Evolutionary conservation across 2,797 vertebrate genomes (phyloP).

Genomic region (Sciurus vulgaris): DNA sequence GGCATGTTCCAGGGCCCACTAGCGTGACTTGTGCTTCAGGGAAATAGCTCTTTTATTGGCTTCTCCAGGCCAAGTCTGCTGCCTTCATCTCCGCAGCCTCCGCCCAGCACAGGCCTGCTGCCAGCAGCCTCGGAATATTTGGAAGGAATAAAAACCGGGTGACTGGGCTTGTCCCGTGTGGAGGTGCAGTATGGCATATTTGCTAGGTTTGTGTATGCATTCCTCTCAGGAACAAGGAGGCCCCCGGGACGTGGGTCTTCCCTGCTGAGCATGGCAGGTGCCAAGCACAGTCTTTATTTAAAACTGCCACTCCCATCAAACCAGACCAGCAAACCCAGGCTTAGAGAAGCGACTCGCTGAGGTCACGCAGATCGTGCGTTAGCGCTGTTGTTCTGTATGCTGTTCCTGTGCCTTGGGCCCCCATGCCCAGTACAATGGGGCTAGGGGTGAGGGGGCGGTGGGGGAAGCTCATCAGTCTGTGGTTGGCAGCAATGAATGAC

Average conservation of each 20-base stretch:
- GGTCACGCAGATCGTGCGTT: not conserved
- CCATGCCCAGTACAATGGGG: too few relatives aligned
- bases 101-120: not conserved
- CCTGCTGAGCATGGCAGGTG: not conserved
- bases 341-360: not conserved
- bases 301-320: not conserved
- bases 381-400: not conserved
- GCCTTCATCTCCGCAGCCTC: not conserved
- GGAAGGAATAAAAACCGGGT: not conserved
- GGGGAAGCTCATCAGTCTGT: not conserved
- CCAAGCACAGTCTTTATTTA: not conserved
- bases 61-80: not conserved
- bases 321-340: constrained; percentile 1
- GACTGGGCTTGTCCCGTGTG: not conserved
- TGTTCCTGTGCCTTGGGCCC: not conserved
- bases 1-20: constrained; percentile 13
- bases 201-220: not conserved
- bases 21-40: not conserved
- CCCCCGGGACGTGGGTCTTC: not conserved
- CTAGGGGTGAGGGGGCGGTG: too few relatives aligned
- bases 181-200: not conserved
- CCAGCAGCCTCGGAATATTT: not conserved
- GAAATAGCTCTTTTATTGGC: constrained; percentile 18
- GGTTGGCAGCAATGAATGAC: not conserved
- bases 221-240: not conserved